A percentile compares a stretch with the other conserved stretches of the same genome.
phyloP scores from a whole-genome alignment of 1,140 invertebrate genomes.

The Drosophila nebulosa region DNA sequence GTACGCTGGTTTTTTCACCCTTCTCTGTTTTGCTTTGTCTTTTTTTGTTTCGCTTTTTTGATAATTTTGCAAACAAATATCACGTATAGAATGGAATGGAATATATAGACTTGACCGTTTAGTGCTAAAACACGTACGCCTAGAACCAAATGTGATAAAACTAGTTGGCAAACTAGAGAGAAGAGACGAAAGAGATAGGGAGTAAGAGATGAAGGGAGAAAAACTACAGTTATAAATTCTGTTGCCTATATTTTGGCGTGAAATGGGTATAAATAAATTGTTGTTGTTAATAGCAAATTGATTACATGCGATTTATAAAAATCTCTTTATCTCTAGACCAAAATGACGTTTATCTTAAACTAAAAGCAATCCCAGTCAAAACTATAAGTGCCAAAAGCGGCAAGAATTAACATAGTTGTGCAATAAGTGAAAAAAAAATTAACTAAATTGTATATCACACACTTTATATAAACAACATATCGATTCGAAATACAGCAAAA shows the following conservation, averaged over 20 bases:
- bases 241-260: conserved; percentile 17
- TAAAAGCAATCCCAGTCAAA: not conserved
- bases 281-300: conserved; percentile 4
- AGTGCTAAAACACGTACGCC: conserved; percentile 57
- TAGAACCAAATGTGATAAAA: conserved; percentile 61
- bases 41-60: conserved; percentile 35
- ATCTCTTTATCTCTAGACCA: conserved; percentile 13
- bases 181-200: too few species aligned
- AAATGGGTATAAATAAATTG: not conserved
- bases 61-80: conserved; percentile 75
- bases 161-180: not conserved
- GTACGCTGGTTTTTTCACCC: conserved; percentile 75
- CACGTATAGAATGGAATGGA: conserved; percentile 52
- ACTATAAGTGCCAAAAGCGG: conserved; percentile 18
- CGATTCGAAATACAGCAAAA: not conserved
- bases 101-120: conserved; percentile 52
- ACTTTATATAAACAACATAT: not conserved
- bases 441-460: not conserved
- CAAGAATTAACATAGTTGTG: not conserved
- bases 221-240: not conserved
- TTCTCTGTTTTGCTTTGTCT: conserved; percentile 34
- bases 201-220: not conserved
- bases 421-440: not conserved
- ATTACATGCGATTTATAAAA: too few species aligned
- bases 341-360: conserved; percentile 47